phyloP scores from a whole-genome alignment of 2,888 invertebrate genomes.

The Blastobasis adustella region DNA sequence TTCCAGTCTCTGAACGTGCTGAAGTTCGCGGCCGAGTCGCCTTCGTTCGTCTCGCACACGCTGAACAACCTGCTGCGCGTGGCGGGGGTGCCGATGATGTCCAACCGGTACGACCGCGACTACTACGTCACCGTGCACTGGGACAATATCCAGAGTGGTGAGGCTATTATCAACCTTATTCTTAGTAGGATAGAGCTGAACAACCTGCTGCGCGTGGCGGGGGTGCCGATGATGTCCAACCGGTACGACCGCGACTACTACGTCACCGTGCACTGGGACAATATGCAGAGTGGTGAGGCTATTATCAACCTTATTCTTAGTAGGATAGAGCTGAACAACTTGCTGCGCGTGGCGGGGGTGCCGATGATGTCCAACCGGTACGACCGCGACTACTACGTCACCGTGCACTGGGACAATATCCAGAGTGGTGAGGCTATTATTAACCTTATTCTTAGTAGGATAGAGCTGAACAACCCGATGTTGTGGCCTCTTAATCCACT shows the following conservation, averaged over 20 bases:
- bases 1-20: conserved; percentile 30
- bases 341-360: conserved; percentile 41
- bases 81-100: conserved; percentile 53
- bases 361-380: conserved; percentile 75
- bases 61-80: conserved; percentile 36
- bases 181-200: too few relatives aligned
- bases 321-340: conserved; percentile 19
- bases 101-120: conserved; percentile 82
- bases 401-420: conserved; percentile 79
- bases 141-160: conserved; percentile 77
- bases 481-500: too few relatives aligned
- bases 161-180: conserved; percentile 1
- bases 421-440: conserved; percentile 54
- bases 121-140: conserved; percentile 78
- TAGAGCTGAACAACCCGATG: too few relatives aligned
- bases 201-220: conserved; percentile 19
- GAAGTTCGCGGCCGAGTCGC: conserved; percentile 29
- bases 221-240: conserved; percentile 69
- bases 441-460: too few relatives aligned
- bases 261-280: conserved; percentile 77
- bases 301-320: too few relatives aligned
- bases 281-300: conserved; percentile 73
- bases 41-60: conserved; percentile 39
- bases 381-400: conserved; percentile 80
- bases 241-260: conserved; percentile 81